phyloP scores from a whole-genome alignment of 2,888 invertebrate species.

The Zootermopsis nevadensis region DNA sequence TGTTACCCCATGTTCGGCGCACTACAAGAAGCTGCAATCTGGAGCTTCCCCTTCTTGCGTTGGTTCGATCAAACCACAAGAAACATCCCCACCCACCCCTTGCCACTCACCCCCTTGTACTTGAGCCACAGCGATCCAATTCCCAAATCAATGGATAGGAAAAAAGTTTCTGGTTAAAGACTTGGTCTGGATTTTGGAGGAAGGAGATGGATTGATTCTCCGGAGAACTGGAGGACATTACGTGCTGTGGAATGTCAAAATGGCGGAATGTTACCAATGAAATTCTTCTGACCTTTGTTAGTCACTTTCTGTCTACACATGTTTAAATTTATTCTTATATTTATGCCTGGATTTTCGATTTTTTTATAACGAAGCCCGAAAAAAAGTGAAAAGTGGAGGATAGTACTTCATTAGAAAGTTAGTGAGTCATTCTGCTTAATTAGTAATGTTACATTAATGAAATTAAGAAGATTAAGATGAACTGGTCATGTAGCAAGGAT shows the following conservation, averaged over 20 bases:
- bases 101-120: background rate
- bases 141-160: slow-evolving; percentile 43
- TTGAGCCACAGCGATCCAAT: slow-evolving; percentile 43
- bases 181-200: slow-evolving; percentile 14
- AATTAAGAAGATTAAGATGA: too few relatives aligned
- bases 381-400: too few relatives aligned
- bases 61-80: slow-evolving; percentile 13
- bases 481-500: too few relatives aligned
- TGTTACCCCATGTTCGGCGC: background rate
- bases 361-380: too few relatives aligned
- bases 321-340: too few relatives aligned
- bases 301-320: background rate
- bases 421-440: too few relatives aligned
- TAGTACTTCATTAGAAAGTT: too few relatives aligned
- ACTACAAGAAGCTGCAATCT: background rate
- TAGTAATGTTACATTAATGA: too few relatives aligned
- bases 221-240: background rate
- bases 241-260: background rate
- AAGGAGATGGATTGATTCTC: slow-evolving; percentile 16
- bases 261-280: background rate
- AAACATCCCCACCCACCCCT: background rate
- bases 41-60: background rate
- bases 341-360: too few relatives aligned
- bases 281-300: background rate
- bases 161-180: slow-evolving; percentile 40